phyloP scores from a whole-genome alignment of 2,797 vertebrate genomes.

The Pyrrhura leucotis region DNA sequence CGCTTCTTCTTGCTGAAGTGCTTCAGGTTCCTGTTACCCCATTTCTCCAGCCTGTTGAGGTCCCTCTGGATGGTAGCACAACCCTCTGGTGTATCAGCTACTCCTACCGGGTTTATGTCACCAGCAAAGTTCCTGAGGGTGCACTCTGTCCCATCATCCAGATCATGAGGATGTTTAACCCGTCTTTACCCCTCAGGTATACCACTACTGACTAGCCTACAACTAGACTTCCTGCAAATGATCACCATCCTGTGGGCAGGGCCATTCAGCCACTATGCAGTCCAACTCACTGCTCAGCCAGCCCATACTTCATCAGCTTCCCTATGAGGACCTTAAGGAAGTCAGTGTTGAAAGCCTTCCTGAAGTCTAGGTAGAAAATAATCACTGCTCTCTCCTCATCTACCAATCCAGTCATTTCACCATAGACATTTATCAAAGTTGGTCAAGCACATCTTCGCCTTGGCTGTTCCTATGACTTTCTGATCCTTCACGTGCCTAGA shows the following conservation, averaged over 20 bases:
- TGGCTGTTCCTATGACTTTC: not conserved
- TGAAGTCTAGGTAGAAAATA: not conserved
- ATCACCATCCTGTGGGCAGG: not conserved
- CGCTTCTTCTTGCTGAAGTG: not conserved
- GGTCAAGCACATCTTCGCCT: fast-evolving
- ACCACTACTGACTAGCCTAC: not conserved
- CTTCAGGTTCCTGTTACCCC: not conserved
- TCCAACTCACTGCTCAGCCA: not conserved
- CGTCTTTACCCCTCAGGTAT: not conserved
- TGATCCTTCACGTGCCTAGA: not conserved
- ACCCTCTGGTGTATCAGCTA: not conserved
- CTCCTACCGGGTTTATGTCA: not conserved
- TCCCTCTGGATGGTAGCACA: not conserved
- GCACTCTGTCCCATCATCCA: not conserved
- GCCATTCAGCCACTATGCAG: not conserved
- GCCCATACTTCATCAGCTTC: not conserved
- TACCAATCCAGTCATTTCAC: not conserved
- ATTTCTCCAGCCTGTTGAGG: not conserved
- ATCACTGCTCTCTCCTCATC: not conserved
- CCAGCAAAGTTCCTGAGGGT: not conserved
- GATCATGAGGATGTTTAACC: not conserved
- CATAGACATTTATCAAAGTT: not conserved
- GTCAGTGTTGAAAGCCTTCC: not conserved
- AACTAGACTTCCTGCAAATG: not conserved
- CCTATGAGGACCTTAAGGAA: not conserved